A percentile compares a stretch with the other conserved stretches of the same genome.
These are phyloP conservation scores for Phalacrocorax carbo DNA, from an alignment of 2,113 vertebrate species.

Conservation along the genomic window DNA sequence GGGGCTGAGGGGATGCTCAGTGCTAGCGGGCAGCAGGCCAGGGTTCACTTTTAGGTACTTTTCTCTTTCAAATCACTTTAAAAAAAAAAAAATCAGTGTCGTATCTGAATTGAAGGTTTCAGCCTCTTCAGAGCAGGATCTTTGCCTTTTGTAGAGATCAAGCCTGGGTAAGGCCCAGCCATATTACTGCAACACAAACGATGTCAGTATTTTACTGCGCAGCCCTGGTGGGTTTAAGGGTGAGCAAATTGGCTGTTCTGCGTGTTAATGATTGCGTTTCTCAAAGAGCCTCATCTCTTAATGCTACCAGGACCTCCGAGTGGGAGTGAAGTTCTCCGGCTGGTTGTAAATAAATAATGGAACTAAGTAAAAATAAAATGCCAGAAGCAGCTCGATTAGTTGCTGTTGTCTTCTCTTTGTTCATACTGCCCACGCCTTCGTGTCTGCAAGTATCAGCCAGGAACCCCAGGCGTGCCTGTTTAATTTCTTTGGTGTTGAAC, in stretches of 20 bases:
- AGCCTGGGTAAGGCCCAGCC: not conserved
- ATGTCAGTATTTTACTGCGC: fast-evolving
- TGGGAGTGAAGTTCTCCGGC: not conserved
- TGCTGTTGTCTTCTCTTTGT: not conserved
- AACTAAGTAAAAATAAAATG: not conserved
- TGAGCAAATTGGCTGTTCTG: not conserved
- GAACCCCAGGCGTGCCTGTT: not conserved
- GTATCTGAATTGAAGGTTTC: not conserved
- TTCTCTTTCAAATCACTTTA: not conserved
- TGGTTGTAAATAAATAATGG: not conserved
- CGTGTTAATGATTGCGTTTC: not conserved
- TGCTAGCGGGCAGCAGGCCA: not conserved
- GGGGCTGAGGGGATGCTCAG: not conserved
- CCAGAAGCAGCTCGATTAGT: not conserved
- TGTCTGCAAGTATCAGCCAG: not conserved
- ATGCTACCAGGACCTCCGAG: not conserved
- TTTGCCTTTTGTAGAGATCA: not conserved
- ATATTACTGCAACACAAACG: fast-evolving
- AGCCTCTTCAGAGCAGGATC: not conserved
- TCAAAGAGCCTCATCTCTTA: not conserved
- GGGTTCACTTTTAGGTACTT: not conserved
- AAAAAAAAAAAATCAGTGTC: not conserved
- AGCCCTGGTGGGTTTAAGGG: not conserved
- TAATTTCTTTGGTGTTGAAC: not conserved
- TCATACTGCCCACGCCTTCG: not conserved